Evolutionary conservation across 2,113 vertebrate genomes (phyloP), one percentile per base, ranked within the genome.

Genomic region (Pagrus major): DNA sequence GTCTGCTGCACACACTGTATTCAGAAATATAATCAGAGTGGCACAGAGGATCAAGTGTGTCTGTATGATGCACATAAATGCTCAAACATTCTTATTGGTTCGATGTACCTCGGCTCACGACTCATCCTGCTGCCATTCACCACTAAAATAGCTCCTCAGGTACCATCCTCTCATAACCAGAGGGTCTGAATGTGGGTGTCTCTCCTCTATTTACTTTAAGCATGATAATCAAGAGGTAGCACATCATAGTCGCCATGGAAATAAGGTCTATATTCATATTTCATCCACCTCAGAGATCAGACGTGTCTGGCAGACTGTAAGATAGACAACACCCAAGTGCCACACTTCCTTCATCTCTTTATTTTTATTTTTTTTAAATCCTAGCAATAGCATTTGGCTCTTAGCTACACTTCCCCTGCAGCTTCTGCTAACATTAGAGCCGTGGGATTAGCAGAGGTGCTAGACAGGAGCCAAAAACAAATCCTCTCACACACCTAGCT

Each of bases 391-490:
- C 85, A 54, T 78, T 69, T 83, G 70, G 76, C 84, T 87, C 65
- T 60, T 49, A 72, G 80, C 86, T 33, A 16, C 54, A 76, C 58
- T 75, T 67, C 49, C 44, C 78, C 75, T 73, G 80, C 64, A 64
- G 75, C 71, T 25, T 33, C 75, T 76, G 71, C 78, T 89, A 83
- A 84, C 87, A 71, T 82, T 47, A 56, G 68, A 59, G 83, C 61
- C 71, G 42, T 37, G 84, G 87, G 88, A 89, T 89, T 85, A 86
- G 71, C 80, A 42, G 68, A 92, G 81, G 88, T 86, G 89, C 79
- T 49, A 89, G 91, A 91, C 88, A 63, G 88, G 63, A 88, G 89
- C 89, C 86, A 83, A 90, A 90, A 92, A 88, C 89, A 89, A 89
- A 87, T 86, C 81, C 69, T 88, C 70, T 87, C 86, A 69, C 72